Conservation (phyloP, 2,888 invertebrate genomes). For the Lingula anatina region DNA sequence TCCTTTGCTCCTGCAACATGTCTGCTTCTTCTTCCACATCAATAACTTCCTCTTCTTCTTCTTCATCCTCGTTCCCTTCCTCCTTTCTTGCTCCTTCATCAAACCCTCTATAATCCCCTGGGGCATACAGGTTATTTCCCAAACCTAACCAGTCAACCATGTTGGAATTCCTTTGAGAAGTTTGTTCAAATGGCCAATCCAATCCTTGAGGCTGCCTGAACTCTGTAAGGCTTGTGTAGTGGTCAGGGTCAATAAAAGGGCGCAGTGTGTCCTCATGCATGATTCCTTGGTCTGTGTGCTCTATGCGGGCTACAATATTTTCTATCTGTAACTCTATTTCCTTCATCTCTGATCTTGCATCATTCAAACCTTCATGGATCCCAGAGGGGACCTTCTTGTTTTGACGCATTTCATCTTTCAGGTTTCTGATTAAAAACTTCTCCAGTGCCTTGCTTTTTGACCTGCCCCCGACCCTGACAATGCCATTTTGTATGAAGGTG, state of each 20-base stretch:
- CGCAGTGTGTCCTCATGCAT: conserved; percentile 25
- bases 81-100: conserved; percentile 6
- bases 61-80: conserved; percentile 6
- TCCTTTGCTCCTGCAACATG: neutral
- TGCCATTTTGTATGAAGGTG: conserved; percentile 21
- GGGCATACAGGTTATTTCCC: neutral
- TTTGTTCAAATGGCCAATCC: too few species aligned
- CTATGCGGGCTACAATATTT: conserved; percentile 1
- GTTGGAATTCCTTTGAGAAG: too few species aligned
- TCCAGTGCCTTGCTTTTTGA: conserved; percentile 52
- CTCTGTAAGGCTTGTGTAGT: too few species aligned
- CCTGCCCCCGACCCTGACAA: conserved; percentile 41
- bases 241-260: conserved; percentile 10
- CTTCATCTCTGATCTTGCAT: conserved; percentile 6
- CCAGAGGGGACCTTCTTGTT: neutral
- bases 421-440: conserved; percentile 5
- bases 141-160: too few species aligned
- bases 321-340: neutral
- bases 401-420: conserved; percentile 1
- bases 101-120: neutral
- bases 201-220: too few species aligned
- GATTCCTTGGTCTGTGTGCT: conserved; percentile 21
- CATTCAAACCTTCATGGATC: conserved; percentile 3
- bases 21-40: conserved; percentile 11
- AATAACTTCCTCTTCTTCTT: conserved; percentile 11